These are phyloP conservation scores for Eupithecia exiguata DNA, from an alignment of 2,888 invertebrate species.

Conservation along the genomic window DNA sequence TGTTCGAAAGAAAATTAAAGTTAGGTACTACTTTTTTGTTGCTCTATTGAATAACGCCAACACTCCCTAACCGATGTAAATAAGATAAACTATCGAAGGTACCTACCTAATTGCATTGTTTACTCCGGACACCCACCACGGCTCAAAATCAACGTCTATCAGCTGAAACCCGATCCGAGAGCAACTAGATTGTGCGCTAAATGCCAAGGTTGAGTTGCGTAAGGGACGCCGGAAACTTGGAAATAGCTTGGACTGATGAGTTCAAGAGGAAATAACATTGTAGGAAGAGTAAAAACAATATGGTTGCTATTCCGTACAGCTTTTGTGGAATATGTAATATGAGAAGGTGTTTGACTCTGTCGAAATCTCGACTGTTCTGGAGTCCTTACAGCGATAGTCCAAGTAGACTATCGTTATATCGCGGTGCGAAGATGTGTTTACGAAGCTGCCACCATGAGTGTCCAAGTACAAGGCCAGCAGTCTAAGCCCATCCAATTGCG, in stretches of 20 bases:
- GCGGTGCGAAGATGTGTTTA: too few relatives aligned
- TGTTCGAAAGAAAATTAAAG: too few relatives aligned
- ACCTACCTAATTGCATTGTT: constrained; percentile 8
- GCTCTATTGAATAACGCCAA: not conserved
- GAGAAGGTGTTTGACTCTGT: too few relatives aligned
- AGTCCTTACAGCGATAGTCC: too few relatives aligned
- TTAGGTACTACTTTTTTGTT: too few relatives aligned
- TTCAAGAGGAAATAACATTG: not conserved
- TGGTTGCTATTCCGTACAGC: not conserved
- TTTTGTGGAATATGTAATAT: too few relatives aligned
- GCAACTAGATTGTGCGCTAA: constrained; percentile 29
- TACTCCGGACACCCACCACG: constrained; percentile 15
- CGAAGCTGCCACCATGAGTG: too few relatives aligned
- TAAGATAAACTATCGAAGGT: not conserved
- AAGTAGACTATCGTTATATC: too few relatives aligned
- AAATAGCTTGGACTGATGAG: constrained; percentile 1
- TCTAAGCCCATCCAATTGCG: too few relatives aligned
- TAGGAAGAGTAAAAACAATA: not conserved
- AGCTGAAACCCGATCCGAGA: constrained; percentile 32
- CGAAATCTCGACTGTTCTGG: too few relatives aligned
- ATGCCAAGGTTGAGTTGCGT: constrained; percentile 39
- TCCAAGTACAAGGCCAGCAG: too few relatives aligned
- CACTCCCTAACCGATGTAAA: not conserved
- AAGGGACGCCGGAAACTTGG: constrained; percentile 13
- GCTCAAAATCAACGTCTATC: constrained; percentile 21